These are phyloP conservation scores for Anser brachyrhynchus DNA, from an alignment of 2,113 vertebrate species.

Conservation along the genomic window DNA sequence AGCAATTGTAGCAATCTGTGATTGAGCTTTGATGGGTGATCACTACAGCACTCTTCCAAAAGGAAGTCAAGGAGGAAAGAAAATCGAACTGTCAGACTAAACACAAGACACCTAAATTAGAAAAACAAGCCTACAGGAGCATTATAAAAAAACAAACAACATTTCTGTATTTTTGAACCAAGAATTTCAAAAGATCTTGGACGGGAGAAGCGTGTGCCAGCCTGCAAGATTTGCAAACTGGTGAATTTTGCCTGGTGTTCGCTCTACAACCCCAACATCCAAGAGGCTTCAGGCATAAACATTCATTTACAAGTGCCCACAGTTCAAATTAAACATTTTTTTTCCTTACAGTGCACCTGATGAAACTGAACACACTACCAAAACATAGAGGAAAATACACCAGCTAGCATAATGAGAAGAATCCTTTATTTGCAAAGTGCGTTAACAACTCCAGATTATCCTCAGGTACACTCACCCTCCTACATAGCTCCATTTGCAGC, in stretches of 20 bases:
- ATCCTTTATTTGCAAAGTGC: background rate
- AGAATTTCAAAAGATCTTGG: background rate
- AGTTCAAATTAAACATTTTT: background rate
- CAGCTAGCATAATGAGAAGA: background rate
- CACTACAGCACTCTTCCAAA: background rate
- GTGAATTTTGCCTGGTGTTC: background rate
- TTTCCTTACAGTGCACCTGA: background rate
- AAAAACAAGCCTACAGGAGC: background rate
- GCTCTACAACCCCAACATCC: background rate
- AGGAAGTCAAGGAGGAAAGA: background rate
- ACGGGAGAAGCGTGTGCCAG: background rate
- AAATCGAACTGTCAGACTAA: background rate
- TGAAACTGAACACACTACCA: background rate
- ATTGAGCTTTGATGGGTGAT: background rate
- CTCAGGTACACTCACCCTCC: background rate
- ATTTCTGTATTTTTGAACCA: background rate
- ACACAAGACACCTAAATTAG: background rate
- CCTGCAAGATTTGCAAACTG: background rate
- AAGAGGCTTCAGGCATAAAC: background rate
- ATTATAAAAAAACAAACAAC: background rate
- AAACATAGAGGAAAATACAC: background rate
- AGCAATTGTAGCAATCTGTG: background rate
- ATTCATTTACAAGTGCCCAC: background rate
- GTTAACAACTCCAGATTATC: background rate
- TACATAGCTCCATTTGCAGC: background rate